These are phyloP conservation scores for Aptenodytes patagonicus DNA, from an alignment of 2,113 vertebrate species.

Conservation along the genomic window DNA sequence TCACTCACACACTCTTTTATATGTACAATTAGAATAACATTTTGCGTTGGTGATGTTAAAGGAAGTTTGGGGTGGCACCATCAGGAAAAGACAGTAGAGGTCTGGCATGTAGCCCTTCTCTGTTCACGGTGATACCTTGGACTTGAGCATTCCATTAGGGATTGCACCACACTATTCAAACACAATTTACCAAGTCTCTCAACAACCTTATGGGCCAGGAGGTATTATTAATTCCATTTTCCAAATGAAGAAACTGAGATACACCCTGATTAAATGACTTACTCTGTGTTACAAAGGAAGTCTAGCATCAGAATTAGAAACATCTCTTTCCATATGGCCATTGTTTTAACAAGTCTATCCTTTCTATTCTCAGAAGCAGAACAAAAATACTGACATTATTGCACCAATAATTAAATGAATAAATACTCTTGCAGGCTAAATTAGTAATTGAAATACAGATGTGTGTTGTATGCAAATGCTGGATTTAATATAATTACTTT, in stretches of 20 bases:
- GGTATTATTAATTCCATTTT: not conserved
- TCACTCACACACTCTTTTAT: not conserved
- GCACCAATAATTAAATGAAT: not conserved
- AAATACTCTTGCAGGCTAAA: not conserved
- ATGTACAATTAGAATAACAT: not conserved
- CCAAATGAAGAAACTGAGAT: not conserved
- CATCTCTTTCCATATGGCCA: not conserved
- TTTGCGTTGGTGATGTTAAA: not conserved
- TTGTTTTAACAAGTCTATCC: not conserved
- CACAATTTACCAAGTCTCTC: not conserved
- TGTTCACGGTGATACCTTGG: not conserved
- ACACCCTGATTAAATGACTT: not conserved
- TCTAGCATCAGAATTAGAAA: not conserved
- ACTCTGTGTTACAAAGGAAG: not conserved
- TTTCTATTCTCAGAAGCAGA: not conserved
- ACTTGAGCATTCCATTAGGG: not conserved
- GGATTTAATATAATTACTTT: not conserved
- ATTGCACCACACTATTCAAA: not conserved
- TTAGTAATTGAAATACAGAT: not conserved
- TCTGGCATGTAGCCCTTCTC: not conserved
- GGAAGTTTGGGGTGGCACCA: not conserved
- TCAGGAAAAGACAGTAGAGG: not conserved
- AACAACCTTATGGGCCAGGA: not conserved
- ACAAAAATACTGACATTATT: not conserved
- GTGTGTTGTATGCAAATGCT: not conserved